Base-by-base conservation (phyloP, 2,888 invertebrate genomes). In the Cynaeus angustus region DNA sequence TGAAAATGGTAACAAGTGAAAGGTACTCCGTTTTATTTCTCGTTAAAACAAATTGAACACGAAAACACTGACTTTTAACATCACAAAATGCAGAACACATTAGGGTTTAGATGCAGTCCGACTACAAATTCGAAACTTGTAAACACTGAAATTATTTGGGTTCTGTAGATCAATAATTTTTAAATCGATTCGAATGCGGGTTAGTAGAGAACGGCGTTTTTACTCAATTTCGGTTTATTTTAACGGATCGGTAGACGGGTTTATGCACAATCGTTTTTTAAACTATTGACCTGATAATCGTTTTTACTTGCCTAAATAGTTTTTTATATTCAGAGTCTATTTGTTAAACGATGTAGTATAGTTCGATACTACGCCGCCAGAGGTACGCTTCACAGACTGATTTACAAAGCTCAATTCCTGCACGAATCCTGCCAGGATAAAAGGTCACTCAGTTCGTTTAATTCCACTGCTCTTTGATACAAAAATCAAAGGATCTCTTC, bases 11-110 rank as follows among this genome's bases (percentile, higher is more conserved):
- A 72, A 74, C 74, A 68, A 74, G 67, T 64, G 48, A 72, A 75
- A 76, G 75, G 75, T 74, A 74, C 75, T 71, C 68, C 68, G 72
- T 70, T 71, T 66, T 48, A 37, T 38, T 61, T 50, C 38, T 61
- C 26, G 12, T 61, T 33, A 50, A 72, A 72, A 61, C 37, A 64
- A 74, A 71, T 69, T 73, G 74, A 72, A 73, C 73, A 74, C 76
- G 70, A 71, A 77, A 76, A 79, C 77, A 78, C 77, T 76, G 74
- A 74, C 66, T 72, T 74, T 74, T 73, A 70, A 80, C 76, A 81
- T 81, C 81, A 82, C 81, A 79, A 80, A 80, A 77, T 77, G 77
- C 69, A 77, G 83, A 83, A 83, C 83, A 83, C 83, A 83, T 83
- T 79, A 74, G 78, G 81, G 79, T 78, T 80, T 78, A 75, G 72